Conservation (phyloP, 2,888 invertebrate genomes). For the Labia minor region DNA sequence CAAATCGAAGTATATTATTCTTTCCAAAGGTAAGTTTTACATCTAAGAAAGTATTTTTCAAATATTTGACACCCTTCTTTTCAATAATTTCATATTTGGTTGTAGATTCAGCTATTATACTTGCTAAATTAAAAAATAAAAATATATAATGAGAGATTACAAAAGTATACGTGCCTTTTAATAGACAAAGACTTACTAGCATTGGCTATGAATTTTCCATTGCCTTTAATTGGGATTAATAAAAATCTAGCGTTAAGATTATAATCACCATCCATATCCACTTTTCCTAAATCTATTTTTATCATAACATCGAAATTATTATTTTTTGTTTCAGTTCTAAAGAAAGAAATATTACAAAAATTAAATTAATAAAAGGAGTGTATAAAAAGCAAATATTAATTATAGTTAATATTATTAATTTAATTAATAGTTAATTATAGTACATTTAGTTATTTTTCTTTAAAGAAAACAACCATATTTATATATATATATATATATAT, state of each 20-base stretch:
- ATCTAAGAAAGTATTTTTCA: neutral
- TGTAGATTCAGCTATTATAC: neutral
- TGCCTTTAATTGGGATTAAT: neutral
- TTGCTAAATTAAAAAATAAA: neutral
- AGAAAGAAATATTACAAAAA: no score
- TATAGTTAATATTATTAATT: no score
- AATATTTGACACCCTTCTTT: neutral
- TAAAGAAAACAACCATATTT: no score
- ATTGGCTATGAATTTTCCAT: neutral
- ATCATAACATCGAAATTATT: neutral
- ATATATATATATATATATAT: no score
- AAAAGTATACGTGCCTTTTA: no score
- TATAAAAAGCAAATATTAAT: no score
- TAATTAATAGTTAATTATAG: no score
- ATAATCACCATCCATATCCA: neutral
- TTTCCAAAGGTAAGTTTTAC: neutral
- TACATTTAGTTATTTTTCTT: no score
- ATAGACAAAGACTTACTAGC: no score
- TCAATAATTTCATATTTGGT: neutral
- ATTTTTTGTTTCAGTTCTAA: neutral
- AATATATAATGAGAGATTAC: no score
- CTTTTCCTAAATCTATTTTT: neutral
- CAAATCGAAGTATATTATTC: neutral
- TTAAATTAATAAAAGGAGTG: no score
- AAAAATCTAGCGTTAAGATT: neutral